phyloP scores from a whole-genome alignment of 2,888 invertebrate genomes.

The Pemphredon lugubris region DNA sequence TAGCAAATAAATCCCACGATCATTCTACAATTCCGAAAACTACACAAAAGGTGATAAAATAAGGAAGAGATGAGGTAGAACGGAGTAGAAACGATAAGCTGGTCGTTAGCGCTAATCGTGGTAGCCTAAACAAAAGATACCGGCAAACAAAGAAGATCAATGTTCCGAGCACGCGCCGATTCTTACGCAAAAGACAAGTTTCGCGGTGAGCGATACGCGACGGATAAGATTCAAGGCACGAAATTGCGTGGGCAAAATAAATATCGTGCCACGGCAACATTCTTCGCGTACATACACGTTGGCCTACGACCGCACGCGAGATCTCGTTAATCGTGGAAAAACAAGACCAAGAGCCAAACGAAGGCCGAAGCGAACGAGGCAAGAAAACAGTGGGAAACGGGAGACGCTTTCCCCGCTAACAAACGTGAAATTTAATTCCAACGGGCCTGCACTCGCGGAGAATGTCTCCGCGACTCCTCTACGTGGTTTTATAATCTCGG shows the following conservation, averaged over 20 bases:
- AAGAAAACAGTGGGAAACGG: slow-evolving; percentile 1
- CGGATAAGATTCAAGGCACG: too few species aligned
- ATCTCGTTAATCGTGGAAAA: slow-evolving; percentile 17
- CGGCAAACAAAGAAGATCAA: too few species aligned
- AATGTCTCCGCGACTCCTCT: not conserved
- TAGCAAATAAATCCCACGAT: too few species aligned
- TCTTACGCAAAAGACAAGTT: too few species aligned
- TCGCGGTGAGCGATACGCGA: too few species aligned
- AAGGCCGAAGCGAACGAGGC: not conserved
- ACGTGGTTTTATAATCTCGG: slow-evolving; percentile 25
- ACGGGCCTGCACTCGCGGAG: slow-evolving; percentile 7
- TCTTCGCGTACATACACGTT: not conserved
- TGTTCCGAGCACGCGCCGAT: too few species aligned
- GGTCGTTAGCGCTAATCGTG: too few species aligned
- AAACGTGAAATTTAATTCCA: slow-evolving; percentile 36
- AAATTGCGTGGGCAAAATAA: not conserved
- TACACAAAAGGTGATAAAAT: too few species aligned
- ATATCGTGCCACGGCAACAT: not conserved
- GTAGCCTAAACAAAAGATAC: too few species aligned
- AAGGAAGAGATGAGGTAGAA: too few species aligned
- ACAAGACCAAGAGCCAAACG: not conserved
- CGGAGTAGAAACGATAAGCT: too few species aligned
- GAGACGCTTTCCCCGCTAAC: not conserved
- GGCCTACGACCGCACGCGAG: not conserved
- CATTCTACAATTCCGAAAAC: too few species aligned